These are phyloP conservation scores for Arremon aurantiirostris DNA, from an alignment of 2,797 vertebrate species.

Conservation along the genomic window DNA sequence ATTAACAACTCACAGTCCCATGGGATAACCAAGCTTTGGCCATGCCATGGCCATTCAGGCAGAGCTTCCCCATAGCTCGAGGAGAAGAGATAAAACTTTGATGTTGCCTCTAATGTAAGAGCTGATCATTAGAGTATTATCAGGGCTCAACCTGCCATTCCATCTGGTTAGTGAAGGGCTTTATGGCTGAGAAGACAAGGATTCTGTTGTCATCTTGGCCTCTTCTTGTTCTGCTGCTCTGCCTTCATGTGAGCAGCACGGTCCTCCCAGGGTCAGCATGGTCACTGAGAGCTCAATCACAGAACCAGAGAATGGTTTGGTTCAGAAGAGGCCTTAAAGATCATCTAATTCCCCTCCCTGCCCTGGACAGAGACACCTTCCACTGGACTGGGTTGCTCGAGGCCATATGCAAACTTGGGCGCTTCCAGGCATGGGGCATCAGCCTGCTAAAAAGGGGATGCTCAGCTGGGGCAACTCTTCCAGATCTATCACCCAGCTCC, in stretches of 20 bases:
- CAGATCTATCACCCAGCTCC: not conserved
- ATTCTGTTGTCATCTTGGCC: not conserved
- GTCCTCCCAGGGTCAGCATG: not conserved
- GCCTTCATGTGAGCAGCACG: not conserved
- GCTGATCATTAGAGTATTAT: not conserved
- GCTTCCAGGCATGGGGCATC: not conserved
- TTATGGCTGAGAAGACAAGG: not conserved
- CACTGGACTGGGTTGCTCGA: not conserved
- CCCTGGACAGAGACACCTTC: not conserved
- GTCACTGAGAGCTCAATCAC: not conserved
- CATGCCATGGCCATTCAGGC: not conserved
- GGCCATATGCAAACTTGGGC: not conserved
- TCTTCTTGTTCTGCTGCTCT: not conserved
- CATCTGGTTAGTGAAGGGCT: fast-evolving
- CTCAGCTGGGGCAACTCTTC: not conserved
- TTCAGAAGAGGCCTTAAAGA: not conserved
- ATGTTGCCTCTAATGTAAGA: not conserved
- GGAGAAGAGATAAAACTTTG: not conserved
- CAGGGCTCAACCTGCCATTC: not conserved
- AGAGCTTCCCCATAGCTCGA: not conserved
- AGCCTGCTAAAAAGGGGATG: not conserved
- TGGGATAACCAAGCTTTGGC: not conserved
- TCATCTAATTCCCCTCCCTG: not conserved
- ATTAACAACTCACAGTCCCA: not conserved
- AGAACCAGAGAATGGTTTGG: not conserved